These are phyloP conservation scores for Phengaris arion DNA, from an alignment of 2,888 invertebrate genomes.

Conservation along the genomic window DNA sequence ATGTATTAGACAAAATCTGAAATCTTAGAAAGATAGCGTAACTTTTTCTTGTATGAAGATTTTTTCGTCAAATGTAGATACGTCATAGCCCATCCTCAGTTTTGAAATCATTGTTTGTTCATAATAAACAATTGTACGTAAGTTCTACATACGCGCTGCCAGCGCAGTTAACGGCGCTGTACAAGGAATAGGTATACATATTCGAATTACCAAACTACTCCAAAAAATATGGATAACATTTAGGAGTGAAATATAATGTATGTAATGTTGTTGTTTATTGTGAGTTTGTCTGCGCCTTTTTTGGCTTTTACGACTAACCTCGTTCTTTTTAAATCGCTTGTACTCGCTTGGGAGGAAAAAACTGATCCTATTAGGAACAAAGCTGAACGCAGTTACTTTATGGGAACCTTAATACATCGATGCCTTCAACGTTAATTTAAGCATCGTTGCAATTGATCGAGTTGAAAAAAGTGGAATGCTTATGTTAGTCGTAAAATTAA, in stretches of 20 bases:
- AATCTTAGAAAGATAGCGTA: too few species aligned
- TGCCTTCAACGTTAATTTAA: neutral
- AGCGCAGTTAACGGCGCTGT: neutral
- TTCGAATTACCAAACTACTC: neutral
- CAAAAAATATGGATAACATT: neutral
- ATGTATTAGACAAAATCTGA: too few species aligned
- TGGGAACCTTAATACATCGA: neutral
- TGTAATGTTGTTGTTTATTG: slow-evolving; percentile 14
- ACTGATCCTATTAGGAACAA: neutral
- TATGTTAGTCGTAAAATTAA: neutral
- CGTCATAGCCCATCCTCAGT: too few species aligned
- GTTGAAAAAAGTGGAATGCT: slow-evolving; percentile 6
- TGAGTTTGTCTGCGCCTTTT: slow-evolving; percentile 11
- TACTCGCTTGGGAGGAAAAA: neutral
- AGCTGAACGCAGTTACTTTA: neutral
- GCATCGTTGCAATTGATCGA: slow-evolving; percentile 9
- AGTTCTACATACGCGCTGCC: neutral
- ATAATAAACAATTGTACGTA: neutral
- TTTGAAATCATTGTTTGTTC: too few species aligned
- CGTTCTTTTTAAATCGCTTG: neutral
- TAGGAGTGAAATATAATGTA: neutral
- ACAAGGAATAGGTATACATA: neutral
- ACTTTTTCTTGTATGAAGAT: too few species aligned
- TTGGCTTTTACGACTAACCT: slow-evolving; percentile 19
- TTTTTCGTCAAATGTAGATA: too few species aligned